Conservation (phyloP, 2,113 vertebrate species). For the Cathartes aura region DNA sequence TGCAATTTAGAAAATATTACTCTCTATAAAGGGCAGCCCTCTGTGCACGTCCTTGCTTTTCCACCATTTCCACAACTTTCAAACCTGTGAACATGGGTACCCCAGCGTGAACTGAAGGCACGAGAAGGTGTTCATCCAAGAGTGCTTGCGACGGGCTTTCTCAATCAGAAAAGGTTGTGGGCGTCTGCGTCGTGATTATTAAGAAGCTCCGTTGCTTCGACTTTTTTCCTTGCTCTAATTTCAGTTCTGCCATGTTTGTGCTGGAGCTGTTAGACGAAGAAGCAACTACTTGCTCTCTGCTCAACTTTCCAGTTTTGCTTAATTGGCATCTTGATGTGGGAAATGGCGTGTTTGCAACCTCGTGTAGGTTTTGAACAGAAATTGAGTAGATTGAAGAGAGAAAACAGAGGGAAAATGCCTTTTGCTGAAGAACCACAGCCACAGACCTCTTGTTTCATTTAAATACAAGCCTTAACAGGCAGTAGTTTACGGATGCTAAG, state of each 20-base stretch:
- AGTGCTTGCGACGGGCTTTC: background rate
- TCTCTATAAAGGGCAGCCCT: background rate
- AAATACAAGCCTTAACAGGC: background rate
- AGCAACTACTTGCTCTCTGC: background rate
- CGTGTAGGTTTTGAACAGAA: background rate
- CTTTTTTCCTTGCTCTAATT: background rate
- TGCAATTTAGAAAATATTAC: background rate
- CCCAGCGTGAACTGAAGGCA: rapidly evolving
- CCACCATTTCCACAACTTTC: background rate
- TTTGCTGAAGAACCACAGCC: background rate
- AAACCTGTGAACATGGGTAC: background rate
- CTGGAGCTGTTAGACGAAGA: background rate
- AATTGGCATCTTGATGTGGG: background rate
- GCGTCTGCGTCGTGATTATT: background rate
- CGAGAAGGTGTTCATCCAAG: background rate
- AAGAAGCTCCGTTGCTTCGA: background rate
- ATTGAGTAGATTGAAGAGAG: background rate
- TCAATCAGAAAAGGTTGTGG: background rate
- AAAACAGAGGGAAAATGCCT: background rate
- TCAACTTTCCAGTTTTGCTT: background rate
- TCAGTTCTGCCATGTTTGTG: background rate
- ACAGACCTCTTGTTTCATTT: background rate
- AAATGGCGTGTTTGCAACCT: background rate
- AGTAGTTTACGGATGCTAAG: background rate
- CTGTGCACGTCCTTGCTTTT: background rate